These are phyloP conservation scores for Anagyrus pseudococci DNA, from an alignment of 2,888 invertebrate species.

Conservation along the genomic window DNA sequence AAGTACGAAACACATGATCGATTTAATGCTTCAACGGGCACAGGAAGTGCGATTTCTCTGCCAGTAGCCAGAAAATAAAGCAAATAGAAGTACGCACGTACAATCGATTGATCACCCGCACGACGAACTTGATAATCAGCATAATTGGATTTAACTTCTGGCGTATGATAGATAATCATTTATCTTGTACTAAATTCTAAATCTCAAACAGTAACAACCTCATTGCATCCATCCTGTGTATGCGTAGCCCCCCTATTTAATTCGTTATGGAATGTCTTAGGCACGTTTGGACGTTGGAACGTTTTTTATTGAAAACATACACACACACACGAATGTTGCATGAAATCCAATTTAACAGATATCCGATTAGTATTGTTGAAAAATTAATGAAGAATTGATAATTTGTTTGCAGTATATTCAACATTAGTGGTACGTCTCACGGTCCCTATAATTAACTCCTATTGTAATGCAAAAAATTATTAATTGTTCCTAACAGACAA, in stretches of 20 bases:
- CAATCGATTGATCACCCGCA: slow-evolving; percentile 17
- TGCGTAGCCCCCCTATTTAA: too few relatives aligned
- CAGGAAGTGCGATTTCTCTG: slow-evolving; percentile 20
- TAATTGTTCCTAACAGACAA: background rate
- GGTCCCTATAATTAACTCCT: too few relatives aligned
- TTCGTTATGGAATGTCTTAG: too few relatives aligned
- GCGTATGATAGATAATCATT: slow-evolving; percentile 2
- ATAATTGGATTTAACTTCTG: slow-evolving; percentile 12
- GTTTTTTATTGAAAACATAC: background rate
- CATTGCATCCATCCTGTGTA: background rate
- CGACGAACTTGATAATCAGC: slow-evolving; percentile 11
- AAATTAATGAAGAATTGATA: too few relatives aligned
- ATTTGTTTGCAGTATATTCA: too few relatives aligned
- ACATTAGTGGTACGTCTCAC: too few relatives aligned
- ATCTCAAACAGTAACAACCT: background rate
- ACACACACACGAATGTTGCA: slow-evolving; percentile 14
- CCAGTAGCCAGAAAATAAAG: background rate
- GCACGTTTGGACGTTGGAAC: background rate
- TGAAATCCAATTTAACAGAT: slow-evolving; percentile 18
- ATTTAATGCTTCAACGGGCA: slow-evolving; percentile 29
- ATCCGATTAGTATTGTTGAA: background rate
- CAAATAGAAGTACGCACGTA: slow-evolving; percentile 17
- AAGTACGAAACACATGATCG: background rate
- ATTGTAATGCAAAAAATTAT: background rate
- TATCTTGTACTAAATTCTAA: background rate